Percentiles rank a stretch among this genome's conserved stretches.
These are phyloP conservation scores for Dendrocincla tyrannina DNA, from an alignment of 2,797 vertebrate genomes.

Conservation along the genomic window DNA sequence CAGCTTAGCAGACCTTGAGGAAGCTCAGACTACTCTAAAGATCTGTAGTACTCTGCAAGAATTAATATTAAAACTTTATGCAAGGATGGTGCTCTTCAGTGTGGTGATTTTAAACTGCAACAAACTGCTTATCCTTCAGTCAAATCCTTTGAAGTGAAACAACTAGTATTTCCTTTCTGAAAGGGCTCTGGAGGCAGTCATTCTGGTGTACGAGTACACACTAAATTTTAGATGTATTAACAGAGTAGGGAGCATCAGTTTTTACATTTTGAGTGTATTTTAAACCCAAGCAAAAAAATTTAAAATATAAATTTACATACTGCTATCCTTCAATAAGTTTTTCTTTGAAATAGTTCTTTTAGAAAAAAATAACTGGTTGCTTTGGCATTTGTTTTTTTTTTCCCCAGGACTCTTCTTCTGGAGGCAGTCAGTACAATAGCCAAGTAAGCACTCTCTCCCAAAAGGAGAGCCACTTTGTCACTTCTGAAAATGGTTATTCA, in stretches of 20 bases:
- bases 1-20: neutral
- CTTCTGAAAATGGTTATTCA: neutral
- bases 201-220: neutral
- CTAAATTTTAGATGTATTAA: neutral
- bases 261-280: neutral
- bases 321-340: neutral
- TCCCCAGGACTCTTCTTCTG: neutral
- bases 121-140: neutral
- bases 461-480: neutral
- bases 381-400: neutral
- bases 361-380: neutral
- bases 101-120: neutral
- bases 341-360: neutral
- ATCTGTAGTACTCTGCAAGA: neutral
- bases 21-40: neutral
- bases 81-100: neutral
- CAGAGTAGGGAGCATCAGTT: neutral
- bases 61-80: neutral
- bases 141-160: neutral
- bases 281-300: neutral
- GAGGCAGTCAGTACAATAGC: conserved; percentile 22
- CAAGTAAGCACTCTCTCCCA: conserved; percentile 11
- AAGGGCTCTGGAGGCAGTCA: neutral
- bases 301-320: neutral
- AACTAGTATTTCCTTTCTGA: neutral